phyloP scores from a whole-genome alignment of 2,113 vertebrate species.

The Thunnus maccoyii region DNA sequence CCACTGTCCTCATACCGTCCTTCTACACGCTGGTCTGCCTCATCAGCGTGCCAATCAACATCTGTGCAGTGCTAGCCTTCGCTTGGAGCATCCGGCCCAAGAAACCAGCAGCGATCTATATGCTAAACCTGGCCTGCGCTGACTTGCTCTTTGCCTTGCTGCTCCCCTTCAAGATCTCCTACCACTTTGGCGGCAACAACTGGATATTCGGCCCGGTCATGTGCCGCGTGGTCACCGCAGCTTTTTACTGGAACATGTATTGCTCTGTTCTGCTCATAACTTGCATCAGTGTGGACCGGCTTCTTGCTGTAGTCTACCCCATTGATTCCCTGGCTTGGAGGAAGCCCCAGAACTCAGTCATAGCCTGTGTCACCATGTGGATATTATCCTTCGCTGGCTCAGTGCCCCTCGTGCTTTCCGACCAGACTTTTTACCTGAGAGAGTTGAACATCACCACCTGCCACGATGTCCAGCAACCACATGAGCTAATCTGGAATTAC shows the following conservation, averaged over 20 bases:
- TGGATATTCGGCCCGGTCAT: slow-evolving; percentile 89
- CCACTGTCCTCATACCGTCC: slow-evolving; percentile 89
- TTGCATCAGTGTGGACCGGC: slow-evolving; percentile 92
- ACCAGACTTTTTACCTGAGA: slow-evolving; percentile 85
- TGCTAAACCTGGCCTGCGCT: slow-evolving; percentile 91
- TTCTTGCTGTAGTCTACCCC: slow-evolving; percentile 94
- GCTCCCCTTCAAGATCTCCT: slow-evolving; percentile 92
- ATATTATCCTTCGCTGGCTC: slow-evolving; percentile 85
- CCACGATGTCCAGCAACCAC: slow-evolving; percentile 71
- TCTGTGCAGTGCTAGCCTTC: slow-evolving; percentile 87
- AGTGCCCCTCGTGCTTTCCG: slow-evolving; percentile 87
- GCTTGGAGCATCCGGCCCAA: slow-evolving; percentile 86
- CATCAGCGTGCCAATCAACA: slow-evolving; percentile 90
- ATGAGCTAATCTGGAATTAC: slow-evolving; percentile 75
- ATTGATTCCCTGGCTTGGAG: slow-evolving; percentile 92
- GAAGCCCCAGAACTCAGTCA: slow-evolving; percentile 74
- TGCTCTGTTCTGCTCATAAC: slow-evolving; percentile 93
- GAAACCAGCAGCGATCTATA: slow-evolving; percentile 92
- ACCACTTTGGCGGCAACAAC: slow-evolving; percentile 91
- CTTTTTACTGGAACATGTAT: slow-evolving; percentile 97
- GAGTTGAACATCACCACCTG: slow-evolving; percentile 91
- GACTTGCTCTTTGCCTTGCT: slow-evolving; percentile 90
- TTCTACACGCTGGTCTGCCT: slow-evolving; percentile 88
- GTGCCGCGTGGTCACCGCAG: slow-evolving; percentile 90
- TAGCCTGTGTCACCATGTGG: slow-evolving; percentile 89